Percentiles rank a stretch among this genome's conserved stretches.
These are phyloP conservation scores for Neotoma lepida DNA, from an alignment of 2,113 vertebrate species.

Conservation along the genomic window DNA sequence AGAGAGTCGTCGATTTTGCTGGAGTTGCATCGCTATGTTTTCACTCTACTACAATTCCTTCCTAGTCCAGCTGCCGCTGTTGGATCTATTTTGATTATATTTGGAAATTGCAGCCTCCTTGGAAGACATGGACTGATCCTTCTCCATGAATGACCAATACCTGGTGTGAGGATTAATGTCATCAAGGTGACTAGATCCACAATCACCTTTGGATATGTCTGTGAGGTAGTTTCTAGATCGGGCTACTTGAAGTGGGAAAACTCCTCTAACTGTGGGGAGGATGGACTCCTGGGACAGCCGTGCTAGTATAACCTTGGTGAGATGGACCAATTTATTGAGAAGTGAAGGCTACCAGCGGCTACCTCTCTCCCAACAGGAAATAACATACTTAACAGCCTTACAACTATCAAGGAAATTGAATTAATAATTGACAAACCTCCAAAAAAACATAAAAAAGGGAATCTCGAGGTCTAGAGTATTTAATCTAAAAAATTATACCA, in stretches of 20 bases:
- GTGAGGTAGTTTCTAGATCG: neutral
- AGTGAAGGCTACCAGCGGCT: neutral
- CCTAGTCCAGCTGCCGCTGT: neutral
- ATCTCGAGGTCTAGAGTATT: neutral
- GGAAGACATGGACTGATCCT: neutral
- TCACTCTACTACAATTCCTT: neutral
- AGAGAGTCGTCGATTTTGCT: neutral
- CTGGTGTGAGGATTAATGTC: neutral
- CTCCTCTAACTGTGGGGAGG: neutral
- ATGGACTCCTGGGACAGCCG: neutral
- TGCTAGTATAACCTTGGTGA: neutral
- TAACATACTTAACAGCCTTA: neutral
- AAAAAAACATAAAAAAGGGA: neutral
- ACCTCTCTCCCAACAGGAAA: neutral
- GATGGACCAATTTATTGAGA: neutral
- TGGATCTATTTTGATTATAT: neutral
- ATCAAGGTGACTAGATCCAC: neutral
- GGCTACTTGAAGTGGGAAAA: neutral
- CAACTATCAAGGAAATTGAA: neutral
- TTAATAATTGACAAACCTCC: neutral
- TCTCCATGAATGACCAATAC: neutral
- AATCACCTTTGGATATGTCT: neutral
- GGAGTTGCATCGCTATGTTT: neutral
- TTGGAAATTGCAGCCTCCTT: neutral
- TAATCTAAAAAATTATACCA: conserved; percentile 21